A percentile compares a stretch with the other conserved stretches of the same genome.
Evolutionary conservation across 2,113 vertebrate genomes (phyloP).

Genomic region (Lepus americanus): DNA sequence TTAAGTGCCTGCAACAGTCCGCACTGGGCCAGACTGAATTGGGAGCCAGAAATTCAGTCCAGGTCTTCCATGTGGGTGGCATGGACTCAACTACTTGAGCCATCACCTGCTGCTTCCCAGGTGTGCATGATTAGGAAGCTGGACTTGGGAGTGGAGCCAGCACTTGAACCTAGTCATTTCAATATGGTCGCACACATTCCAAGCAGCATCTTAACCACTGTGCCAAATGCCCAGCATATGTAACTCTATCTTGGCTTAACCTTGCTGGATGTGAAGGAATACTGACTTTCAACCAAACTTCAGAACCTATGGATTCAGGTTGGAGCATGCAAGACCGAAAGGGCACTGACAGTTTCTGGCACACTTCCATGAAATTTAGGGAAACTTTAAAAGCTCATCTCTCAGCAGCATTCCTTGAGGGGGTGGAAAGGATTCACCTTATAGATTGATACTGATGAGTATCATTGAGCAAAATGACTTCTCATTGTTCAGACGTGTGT

Average conservation of each 20-base stretch:
- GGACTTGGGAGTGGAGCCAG: too few relatives aligned
- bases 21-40: too few relatives aligned
- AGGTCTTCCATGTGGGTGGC: too few relatives aligned
- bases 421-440: slow-evolving; percentile 7
- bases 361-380: background rate
- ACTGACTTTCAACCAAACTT: background rate
- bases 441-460: slow-evolving; percentile 28
- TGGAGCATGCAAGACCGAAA: background rate
- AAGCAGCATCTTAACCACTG: too few relatives aligned
- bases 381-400: slow-evolving; percentile 49
- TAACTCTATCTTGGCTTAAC: background rate
- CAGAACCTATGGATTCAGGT: slow-evolving; percentile 19
- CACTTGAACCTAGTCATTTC: too few relatives aligned
- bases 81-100: too few relatives aligned
- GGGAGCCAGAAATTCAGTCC: too few relatives aligned
- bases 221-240: too few relatives aligned
- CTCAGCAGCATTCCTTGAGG: slow-evolving; percentile 44
- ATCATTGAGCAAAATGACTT: slow-evolving; percentile 15
- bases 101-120: too few relatives aligned
- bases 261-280: background rate
- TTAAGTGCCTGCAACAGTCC: too few relatives aligned
- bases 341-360: slow-evolving; percentile 16
- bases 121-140: too few relatives aligned
- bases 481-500: background rate
- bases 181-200: too few relatives aligned